Evolutionary conservation across 2,888 invertebrate genomes (phyloP), one percentile per base, ranked within the genome.

Genomic region (Troides helena): DNA sequence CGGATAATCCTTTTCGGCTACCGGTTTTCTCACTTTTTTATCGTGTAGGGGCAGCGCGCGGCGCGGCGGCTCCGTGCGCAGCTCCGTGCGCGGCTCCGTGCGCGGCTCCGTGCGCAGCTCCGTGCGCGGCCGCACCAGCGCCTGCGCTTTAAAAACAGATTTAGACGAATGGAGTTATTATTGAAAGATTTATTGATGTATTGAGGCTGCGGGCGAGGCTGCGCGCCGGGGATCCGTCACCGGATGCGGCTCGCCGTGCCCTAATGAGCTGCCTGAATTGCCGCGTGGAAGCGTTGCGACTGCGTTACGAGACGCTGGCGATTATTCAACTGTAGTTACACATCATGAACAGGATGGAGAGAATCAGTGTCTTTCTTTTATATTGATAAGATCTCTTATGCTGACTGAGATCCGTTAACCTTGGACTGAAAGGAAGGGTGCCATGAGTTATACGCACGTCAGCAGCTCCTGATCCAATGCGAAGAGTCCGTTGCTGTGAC

Each of bases 1-100:
- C 78, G 84, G 81, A 82, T 88, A 89, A 89, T 89, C 87, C 87
- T 85, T 85, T 84, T 85, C 82, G 83, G 90, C 90, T 90, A 90
- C 90, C 88, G 90, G 88, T 89, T 86, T 85, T 75, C 80, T 81
- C 76, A 74, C 78, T 77, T 84, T 85, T 88, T 85, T 88, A 88
- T 83, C 81, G 78, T 76, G 12, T 1, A 85, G 46, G 14, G 64
- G 57, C 57, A 74, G 73, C 67, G 72, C 14, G 46, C 46, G 14
- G 14, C 46, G 14, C 2, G 12, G 46, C 46, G 14, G 14, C 14
- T 14, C 14, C 46, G 12, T 4, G 14, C 46, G 14, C 62, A 18
- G 56, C n/a, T 21, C 21, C 21, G 8, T 8, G 43, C 8, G 46
- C 46, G 14, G 14, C 46, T 14, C 14, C 46, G 12, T 4, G 14